Evolutionary conservation across 1,140 invertebrate genomes (phyloP), one percentile per base, ranked within the genome.

Genomic region (Euborellia annulipes): DNA sequence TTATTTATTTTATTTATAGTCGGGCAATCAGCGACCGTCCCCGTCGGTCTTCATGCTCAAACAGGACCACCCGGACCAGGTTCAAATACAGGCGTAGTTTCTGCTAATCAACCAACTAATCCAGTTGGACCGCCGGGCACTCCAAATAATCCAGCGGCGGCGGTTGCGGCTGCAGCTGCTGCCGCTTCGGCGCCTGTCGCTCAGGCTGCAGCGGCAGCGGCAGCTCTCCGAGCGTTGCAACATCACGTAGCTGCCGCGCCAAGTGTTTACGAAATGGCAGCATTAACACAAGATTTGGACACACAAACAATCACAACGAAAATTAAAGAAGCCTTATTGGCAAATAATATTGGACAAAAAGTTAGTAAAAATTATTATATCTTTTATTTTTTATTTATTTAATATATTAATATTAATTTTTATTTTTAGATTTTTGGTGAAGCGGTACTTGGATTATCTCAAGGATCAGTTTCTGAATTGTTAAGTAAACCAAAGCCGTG

Each of bases 291-390:
- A 54, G 92, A 97, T 59, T 71, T 98, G 21, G 93, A 98, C 60
- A 97, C 94, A 0, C 88, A 96, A 61, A 81, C 82, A 3, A 91
- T 97, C 49, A 97, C 93, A 0, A 94, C 89, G 0, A 90, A 91
- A 62, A 95, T 97, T 57, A 98, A 97, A 61, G 93, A 97, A 62
- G 88, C 92, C 1, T 67, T 97, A 1, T 67, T 97, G 30, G 91
- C 92, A 8, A 95, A 97, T 57, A 97, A 97, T 57, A 92, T 97
- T 54, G 93, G 93, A 1, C 94, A 98, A 67, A 97, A 97, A 69
- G 71, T 84, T 62, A 67, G 52, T 45, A 45, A 49, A 13, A n/a
- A 18, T 3, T 50, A 18, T 34, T 20, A 7, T 20, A 18, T 8
- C 37, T 4, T 14, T 38, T 19, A 19, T 6, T 38, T 41, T 7